These are phyloP conservation scores for Eulimnadia texana DNA, from an alignment of 1,140 invertebrate genomes.

Conservation along the genomic window DNA sequence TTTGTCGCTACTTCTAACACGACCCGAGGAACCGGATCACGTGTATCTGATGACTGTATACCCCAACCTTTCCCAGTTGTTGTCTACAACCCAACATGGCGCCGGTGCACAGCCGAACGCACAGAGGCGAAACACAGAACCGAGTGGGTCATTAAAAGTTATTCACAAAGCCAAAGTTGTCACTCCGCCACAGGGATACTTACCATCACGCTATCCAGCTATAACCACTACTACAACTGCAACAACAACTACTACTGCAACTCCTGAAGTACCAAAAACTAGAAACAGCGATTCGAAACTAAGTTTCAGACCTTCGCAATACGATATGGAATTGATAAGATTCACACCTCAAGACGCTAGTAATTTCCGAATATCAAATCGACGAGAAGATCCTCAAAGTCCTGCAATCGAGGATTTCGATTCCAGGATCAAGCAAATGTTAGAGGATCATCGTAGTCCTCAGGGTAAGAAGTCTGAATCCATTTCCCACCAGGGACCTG, in stretches of 20 bases:
- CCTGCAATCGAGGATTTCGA: neutral
- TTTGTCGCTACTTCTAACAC: neutral
- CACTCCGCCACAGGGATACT: conserved; percentile 5
- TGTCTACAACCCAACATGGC: neutral
- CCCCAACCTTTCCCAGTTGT: neutral
- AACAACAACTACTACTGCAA: neutral
- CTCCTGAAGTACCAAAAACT: neutral
- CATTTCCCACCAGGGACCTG: too few species aligned
- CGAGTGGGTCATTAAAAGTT: neutral
- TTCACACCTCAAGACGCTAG: conserved; percentile 6
- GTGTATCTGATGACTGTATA: conserved; percentile 4
- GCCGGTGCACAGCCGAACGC: neutral
- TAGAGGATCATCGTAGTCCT: too few species aligned
- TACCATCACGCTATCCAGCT: neutral
- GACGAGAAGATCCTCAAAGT: neutral
- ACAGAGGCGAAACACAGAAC: too few species aligned
- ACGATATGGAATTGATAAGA: neutral
- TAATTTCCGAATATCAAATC: neutral
- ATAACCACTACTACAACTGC: neutral
- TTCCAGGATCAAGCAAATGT: neutral
- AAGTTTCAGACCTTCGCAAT: neutral
- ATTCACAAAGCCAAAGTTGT: conserved; percentile 3
- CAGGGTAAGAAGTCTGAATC: too few species aligned
- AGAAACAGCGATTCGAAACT: neutral
- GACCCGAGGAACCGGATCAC: neutral